Evolutionary conservation across 2,888 invertebrate genomes (phyloP).

Genomic region (Schizotus pectinicornis): DNA sequence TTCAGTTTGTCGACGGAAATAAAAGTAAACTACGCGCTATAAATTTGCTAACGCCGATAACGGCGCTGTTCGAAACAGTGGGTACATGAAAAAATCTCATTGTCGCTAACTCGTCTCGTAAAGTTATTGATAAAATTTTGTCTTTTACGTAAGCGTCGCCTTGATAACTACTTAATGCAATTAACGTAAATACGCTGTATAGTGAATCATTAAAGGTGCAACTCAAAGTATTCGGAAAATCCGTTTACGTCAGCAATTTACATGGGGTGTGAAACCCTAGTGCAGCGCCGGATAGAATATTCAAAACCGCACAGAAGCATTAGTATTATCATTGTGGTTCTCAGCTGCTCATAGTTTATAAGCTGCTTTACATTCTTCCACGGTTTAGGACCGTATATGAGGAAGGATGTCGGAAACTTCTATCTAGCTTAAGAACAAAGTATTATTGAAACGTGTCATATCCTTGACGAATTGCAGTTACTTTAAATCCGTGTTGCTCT

Average conservation of each 20-base stretch:
- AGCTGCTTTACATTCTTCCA: slow-evolving; percentile 18
- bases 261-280: slow-evolving; percentile 10
- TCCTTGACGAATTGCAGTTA: slow-evolving; percentile 5
- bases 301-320: slow-evolving; percentile 8
- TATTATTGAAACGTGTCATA: not conserved
- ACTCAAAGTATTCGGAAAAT: not conserved
- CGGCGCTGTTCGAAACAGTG: not conserved
- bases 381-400: not conserved
- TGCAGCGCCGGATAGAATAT: slow-evolving; percentile 7
- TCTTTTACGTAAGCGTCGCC: too few species aligned
- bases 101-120: slow-evolving; percentile 6
- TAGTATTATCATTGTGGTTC: slow-evolving; percentile 7
- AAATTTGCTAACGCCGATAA: slow-evolving; percentile 9
- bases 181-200: too few species aligned
- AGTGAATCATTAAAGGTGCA: too few species aligned
- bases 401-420: not conserved
- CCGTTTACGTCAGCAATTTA: slow-evolving; percentile 8
- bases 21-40: slow-evolving; percentile 19
- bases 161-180: too few species aligned
- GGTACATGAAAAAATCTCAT: slow-evolving; percentile 9
- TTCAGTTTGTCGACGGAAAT: slow-evolving; percentile 20
- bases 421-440: slow-evolving; percentile 2
- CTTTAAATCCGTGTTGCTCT: too few species aligned
- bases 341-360: slow-evolving; percentile 17
- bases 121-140: too few species aligned